Percentiles rank a stretch among this genome's conserved stretches.
phyloP scores from a whole-genome alignment of 2,888 invertebrate species.

The Amblyjoppa proteus region DNA sequence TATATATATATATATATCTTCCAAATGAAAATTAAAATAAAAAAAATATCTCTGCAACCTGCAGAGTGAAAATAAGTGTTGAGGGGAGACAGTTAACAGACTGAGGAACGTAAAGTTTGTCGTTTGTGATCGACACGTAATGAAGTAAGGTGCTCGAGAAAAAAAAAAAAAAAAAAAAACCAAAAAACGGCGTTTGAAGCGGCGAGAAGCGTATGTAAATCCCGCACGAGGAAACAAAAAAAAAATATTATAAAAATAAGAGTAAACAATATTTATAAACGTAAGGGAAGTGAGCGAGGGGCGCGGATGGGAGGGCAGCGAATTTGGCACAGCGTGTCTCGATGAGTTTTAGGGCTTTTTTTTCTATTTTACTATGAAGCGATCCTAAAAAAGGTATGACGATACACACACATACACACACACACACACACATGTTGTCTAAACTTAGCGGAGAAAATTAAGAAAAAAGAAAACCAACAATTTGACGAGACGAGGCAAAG shows the following conservation, averaged over 20 bases:
- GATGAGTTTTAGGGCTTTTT: conserved; percentile 74
- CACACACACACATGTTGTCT: conserved; percentile 38
- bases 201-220: conserved; percentile 35
- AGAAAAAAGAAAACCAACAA: conserved; percentile 47
- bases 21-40: conserved; percentile 40
- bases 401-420: conserved; percentile 29
- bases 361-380: conserved; percentile 81
- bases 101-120: conserved; percentile 47
- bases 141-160: conserved; percentile 27
- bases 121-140: conserved; percentile 27
- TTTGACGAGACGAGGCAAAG: conserved; percentile 22
- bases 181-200: neutral
- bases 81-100: conserved; percentile 59
- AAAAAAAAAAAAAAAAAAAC: conserved; percentile 36
- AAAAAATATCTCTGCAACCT: conserved; percentile 39
- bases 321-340: conserved; percentile 55
- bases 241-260: conserved; percentile 33
- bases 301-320: conserved; percentile 60
- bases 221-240: conserved; percentile 27
- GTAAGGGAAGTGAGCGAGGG: conserved; percentile 60
- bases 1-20: conserved; percentile 52
- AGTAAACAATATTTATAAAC: conserved; percentile 46
- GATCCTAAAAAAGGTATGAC: conserved; percentile 68
- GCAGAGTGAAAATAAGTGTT: conserved; percentile 42
- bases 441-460: conserved; percentile 46